A percentile compares a stretch with the other conserved stretches of the same genome.
Evolutionary conservation across 2,113 vertebrate genomes (phyloP).

Genomic region (Lampris incognitus): DNA sequence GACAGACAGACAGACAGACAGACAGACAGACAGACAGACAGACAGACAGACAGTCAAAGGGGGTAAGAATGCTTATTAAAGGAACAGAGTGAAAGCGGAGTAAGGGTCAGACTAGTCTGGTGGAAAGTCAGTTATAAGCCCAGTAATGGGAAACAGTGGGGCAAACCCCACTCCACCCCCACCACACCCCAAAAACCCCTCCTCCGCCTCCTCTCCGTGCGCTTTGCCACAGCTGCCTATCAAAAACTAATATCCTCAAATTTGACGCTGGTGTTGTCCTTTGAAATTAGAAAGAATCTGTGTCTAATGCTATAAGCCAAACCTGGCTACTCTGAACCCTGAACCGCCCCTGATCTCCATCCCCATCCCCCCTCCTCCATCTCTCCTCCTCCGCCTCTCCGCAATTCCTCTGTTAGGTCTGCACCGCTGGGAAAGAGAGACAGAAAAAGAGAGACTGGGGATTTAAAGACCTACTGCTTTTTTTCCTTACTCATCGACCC

Average conservation of each 20-base stretch:
- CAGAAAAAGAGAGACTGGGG: constrained; percentile 54
- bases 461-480: constrained; percentile 71
- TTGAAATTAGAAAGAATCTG: constrained; percentile 84
- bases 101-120: background rate
- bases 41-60: constrained; percentile 2
- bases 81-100: background rate
- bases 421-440: constrained; percentile 40
- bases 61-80: constrained; percentile 13
- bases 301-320: constrained; percentile 81
- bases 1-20: background rate
- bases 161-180: constrained; percentile 10
- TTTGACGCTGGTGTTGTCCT: constrained; percentile 81
- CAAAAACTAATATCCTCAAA: constrained; percentile 85
- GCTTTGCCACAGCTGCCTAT: constrained; percentile 80
- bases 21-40: background rate
- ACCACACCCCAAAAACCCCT: background rate
- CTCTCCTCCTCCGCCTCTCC: constrained; percentile 40
- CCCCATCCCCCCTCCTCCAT: constrained; percentile 9
- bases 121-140: constrained; percentile 29
- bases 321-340: constrained; percentile 58
- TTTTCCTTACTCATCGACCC: constrained; percentile 11
- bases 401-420: constrained; percentile 34
- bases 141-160: constrained; percentile 63
- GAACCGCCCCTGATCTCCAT: constrained; percentile 41
- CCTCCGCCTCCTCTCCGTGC: constrained; percentile 34